A percentile compares a stretch with the other conserved stretches of the same genome.
Evolutionary conservation across 1,140 invertebrate species (phyloP).

Genomic region (Eupeodes corollae): DNA sequence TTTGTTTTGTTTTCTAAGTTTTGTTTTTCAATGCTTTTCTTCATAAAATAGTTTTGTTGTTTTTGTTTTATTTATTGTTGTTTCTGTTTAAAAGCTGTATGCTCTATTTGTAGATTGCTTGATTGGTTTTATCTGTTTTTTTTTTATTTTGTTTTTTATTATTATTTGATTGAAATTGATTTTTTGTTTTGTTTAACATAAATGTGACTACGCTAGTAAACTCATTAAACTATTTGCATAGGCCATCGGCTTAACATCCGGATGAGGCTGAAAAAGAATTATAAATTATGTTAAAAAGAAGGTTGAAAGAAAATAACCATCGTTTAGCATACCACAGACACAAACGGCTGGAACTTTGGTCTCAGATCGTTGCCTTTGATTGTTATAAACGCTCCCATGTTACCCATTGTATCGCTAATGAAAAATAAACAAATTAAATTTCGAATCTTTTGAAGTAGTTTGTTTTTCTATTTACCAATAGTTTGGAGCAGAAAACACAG

Average conservation of each 20-base stretch:
- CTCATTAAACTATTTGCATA: constrained; percentile 68
- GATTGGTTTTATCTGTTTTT: too few species aligned
- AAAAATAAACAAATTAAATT: constrained; percentile 13
- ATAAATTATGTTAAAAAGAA: constrained; percentile 8
- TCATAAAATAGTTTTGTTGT: too few species aligned
- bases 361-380: constrained; percentile 82
- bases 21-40: too few species aligned
- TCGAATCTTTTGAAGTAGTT: not conserved
- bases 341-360: constrained; percentile 84
- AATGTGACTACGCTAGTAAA: constrained; percentile 28
- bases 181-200: too few species aligned
- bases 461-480: constrained; percentile 69
- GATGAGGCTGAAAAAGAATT: constrained; percentile 74
- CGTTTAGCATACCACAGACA: constrained; percentile 61
- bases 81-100: too few species aligned
- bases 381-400: constrained; percentile 94
- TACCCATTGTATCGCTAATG: constrained; percentile 95
- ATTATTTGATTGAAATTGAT: too few species aligned
- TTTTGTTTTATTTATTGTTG: too few species aligned
- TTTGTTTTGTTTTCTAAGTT: too few species aligned
- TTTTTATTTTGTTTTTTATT: too few species aligned
- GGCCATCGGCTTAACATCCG: constrained; percentile 92
- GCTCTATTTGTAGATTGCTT: too few species aligned
- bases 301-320: not conserved
- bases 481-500: constrained; percentile 96